Percentiles rank a stretch among this genome's conserved stretches.
Conservation (phyloP, 2,888 invertebrate species). For the Nephrotoma guestfalica region DNA sequence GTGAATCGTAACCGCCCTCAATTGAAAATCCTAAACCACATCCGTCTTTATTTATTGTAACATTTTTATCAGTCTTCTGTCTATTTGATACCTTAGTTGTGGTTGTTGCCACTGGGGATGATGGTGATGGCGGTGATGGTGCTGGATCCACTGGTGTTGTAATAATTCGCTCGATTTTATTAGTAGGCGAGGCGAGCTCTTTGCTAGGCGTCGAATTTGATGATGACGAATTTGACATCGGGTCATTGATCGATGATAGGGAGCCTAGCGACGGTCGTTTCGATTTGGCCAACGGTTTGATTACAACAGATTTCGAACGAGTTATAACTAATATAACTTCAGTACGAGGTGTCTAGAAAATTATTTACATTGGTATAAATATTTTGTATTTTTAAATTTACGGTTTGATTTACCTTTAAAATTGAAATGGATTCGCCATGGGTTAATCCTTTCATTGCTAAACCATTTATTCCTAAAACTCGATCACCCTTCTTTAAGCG, state of each 20-base stretch:
- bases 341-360: slow-evolving; percentile 52
- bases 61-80: slow-evolving; percentile 10
- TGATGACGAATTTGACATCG: neutral
- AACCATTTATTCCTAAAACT: slow-evolving; percentile 78
- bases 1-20: slow-evolving; percentile 86
- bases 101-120: slow-evolving; percentile 15
- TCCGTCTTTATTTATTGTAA: slow-evolving; percentile 47
- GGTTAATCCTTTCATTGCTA: slow-evolving; percentile 65
- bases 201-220: neutral
- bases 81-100: neutral
- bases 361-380: no score
- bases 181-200: slow-evolving; percentile 7
- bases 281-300: slow-evolving; percentile 25
- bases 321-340: slow-evolving; percentile 67
- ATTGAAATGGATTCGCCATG: slow-evolving; percentile 78
- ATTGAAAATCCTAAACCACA: slow-evolving; percentile 88
- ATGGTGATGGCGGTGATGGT: slow-evolving; percentile 3
- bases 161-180: slow-evolving; percentile 21
- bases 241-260: slow-evolving; percentile 28
- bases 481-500: slow-evolving; percentile 74
- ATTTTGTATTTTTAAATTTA: no score
- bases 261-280: slow-evolving; percentile 32
- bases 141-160: slow-evolving; percentile 17
- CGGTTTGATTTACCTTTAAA: slow-evolving; percentile 48
- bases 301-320: slow-evolving; percentile 34